Evolutionary conservation across 2,113 vertebrate genomes (phyloP).

Genomic region (Telmatochromis sp.): DNA sequence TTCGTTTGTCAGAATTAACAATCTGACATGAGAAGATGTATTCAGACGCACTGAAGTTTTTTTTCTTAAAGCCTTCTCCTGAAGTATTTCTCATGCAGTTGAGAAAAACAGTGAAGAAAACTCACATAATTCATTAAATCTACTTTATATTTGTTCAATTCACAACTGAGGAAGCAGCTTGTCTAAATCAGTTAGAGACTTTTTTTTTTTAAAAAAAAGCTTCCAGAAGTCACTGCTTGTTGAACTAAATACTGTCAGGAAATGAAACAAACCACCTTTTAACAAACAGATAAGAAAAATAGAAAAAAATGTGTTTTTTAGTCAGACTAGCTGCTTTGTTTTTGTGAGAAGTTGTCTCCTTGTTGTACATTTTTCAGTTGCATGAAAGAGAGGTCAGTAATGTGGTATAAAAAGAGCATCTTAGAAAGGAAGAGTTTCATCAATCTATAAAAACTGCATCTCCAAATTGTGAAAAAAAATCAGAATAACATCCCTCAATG

Average conservation of each 20-base stretch:
- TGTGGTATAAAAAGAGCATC: background rate
- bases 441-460: background rate
- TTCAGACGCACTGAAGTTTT: too few species aligned
- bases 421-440: background rate
- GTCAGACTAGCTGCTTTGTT: background rate
- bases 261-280: background rate
- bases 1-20: too few species aligned
- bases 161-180: background rate
- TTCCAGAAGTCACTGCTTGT: fast-evolving
- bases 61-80: too few species aligned
- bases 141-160: background rate
- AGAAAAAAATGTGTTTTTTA: background rate
- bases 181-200: background rate
- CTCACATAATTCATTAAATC: background rate
- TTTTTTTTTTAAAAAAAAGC: background rate
- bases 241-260: background rate
- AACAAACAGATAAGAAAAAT: fast-evolving
- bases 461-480: background rate
- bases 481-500: fast-evolving
- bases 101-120: too few species aligned
- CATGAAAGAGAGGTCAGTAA: background rate
- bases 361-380: background rate
- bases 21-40: too few species aligned
- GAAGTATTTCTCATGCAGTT: too few species aligned
- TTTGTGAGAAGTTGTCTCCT: background rate